These are phyloP conservation scores for Melanargia galathea DNA, from an alignment of 2,888 invertebrate genomes.

Conservation along the genomic window DNA sequence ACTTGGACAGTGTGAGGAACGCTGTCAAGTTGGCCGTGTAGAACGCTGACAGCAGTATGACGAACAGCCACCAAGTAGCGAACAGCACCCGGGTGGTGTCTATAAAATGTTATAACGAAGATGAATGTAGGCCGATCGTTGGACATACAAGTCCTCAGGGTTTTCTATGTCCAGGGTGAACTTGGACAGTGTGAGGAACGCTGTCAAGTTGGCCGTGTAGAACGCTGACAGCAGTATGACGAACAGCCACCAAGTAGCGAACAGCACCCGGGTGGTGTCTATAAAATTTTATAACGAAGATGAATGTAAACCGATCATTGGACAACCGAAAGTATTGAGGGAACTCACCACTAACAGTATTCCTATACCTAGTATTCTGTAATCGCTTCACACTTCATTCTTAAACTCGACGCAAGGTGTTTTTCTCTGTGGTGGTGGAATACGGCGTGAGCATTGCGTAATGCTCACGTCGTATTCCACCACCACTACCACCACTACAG, in stretches of 20 bases:
- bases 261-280: slow-evolving; percentile 92
- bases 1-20: slow-evolving; percentile 91
- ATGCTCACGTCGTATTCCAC: too few species aligned
- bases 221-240: slow-evolving; percentile 93
- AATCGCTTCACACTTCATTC: too few species aligned
- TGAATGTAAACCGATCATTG: too few species aligned
- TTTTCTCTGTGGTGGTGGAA: too few species aligned
- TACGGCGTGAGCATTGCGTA: too few species aligned
- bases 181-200: slow-evolving; percentile 92
- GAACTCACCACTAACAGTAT: too few species aligned
- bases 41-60: slow-evolving; percentile 92
- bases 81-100: slow-evolving; percentile 92
- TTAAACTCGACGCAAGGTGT: too few species aligned
- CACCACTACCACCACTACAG: too few species aligned
- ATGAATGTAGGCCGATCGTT: neutral
- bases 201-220: slow-evolving; percentile 95
- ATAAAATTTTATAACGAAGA: slow-evolving; percentile 43
- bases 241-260: slow-evolving; percentile 96
- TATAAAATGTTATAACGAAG: slow-evolving; percentile 56
- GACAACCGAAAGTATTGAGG: too few species aligned
- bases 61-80: slow-evolving; percentile 96
- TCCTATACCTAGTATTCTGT: too few species aligned
- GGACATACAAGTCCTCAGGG: slow-evolving; percentile 85
- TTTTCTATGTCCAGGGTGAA: slow-evolving; percentile 90
- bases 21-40: slow-evolving; percentile 96